phyloP scores from a whole-genome alignment of 2,113 vertebrate species.

The Platycercus adscitus region DNA sequence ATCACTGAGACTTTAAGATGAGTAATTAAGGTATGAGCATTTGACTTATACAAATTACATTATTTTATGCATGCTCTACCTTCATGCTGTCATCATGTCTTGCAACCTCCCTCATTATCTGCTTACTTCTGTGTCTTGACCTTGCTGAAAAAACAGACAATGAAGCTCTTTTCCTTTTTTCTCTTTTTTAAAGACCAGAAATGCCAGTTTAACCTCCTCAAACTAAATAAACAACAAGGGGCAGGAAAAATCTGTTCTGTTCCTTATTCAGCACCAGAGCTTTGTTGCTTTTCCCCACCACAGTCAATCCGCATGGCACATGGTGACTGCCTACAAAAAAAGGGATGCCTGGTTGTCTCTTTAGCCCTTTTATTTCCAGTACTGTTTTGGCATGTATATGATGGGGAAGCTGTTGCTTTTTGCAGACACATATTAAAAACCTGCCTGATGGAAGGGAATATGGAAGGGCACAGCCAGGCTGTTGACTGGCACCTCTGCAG shows the following conservation, averaged over 20 bases:
- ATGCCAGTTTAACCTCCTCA: neutral
- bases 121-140: neutral
- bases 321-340: neutral
- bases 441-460: neutral
- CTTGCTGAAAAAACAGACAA: neutral
- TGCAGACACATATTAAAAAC: neutral
- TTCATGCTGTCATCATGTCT: neutral
- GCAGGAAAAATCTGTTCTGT: neutral
- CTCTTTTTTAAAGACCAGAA: neutral
- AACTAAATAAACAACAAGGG: neutral
- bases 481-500: accelerated
- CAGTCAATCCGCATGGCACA: neutral
- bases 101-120: neutral
- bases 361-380: neutral
- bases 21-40: neutral
- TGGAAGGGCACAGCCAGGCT: neutral
- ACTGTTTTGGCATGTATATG: neutral
- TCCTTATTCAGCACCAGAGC: neutral
- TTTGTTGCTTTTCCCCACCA: neutral
- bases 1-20: neutral
- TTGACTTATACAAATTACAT: neutral
- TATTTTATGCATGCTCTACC: neutral
- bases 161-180: neutral
- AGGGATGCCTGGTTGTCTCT: neutral
- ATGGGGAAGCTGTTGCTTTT: neutral